Percentiles rank a stretch among this genome's conserved stretches.
Evolutionary conservation across 2,113 vertebrate genomes (phyloP).

Genomic region (Onychostruthus taczanowskii): DNA sequence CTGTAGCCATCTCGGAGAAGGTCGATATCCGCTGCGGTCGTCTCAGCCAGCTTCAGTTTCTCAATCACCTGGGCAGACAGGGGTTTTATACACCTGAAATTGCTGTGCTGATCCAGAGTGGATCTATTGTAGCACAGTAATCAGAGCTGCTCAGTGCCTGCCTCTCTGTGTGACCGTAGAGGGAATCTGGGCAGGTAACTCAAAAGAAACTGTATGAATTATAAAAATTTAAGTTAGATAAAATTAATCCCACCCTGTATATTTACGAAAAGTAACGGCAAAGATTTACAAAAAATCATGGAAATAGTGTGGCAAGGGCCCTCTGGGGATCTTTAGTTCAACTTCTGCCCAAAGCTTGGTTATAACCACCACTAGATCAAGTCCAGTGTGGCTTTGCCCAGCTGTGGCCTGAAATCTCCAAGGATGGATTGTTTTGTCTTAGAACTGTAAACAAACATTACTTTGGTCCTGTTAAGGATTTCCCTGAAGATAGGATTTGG

Average conservation of each 20-base stretch:
- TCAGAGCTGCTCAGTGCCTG: neutral
- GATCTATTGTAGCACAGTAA: neutral
- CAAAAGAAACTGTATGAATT: neutral
- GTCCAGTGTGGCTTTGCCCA: neutral
- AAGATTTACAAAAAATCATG: neutral
- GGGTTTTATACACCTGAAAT: neutral
- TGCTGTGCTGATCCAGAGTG: neutral
- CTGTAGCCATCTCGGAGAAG: conserved; percentile 90
- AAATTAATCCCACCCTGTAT: neutral
- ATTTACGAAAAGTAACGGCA: neutral
- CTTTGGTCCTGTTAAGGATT: neutral
- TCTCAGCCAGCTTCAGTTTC: conserved; percentile 87
- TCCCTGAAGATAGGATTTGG: neutral
- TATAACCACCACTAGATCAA: neutral
- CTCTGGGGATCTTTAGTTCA: neutral
- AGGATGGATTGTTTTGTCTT: neutral
- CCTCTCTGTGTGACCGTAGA: neutral
- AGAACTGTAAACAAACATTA: neutral
- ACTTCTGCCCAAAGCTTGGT: neutral
- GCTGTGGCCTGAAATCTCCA: neutral
- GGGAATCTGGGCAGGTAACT: neutral
- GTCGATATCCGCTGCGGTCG: conserved; percentile 84
- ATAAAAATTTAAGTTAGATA: neutral
- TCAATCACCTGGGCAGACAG: conserved; percentile 83
- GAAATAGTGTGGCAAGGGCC: neutral